These are phyloP conservation scores for Dendrolimus houi DNA, from an alignment of 2,888 invertebrate species.

Conservation along the genomic window DNA sequence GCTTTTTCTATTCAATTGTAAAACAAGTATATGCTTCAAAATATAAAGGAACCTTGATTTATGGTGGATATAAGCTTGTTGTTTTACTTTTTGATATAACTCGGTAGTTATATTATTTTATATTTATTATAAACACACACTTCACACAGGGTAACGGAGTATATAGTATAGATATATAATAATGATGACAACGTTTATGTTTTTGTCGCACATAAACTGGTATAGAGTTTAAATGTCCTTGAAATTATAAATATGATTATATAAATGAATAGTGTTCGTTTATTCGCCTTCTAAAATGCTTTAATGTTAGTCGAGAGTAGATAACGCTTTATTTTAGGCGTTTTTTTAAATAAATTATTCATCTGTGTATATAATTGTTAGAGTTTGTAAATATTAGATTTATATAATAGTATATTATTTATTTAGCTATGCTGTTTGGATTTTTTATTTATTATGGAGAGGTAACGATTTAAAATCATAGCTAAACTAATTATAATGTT, in stretches of 20 bases:
- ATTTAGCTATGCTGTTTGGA: constrained; percentile 48
- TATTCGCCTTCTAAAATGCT: constrained; percentile 71
- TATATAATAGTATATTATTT: constrained; percentile 26
- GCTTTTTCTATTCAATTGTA: no score
- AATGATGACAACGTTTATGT: neutral
- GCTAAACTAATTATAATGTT: constrained; percentile 17
- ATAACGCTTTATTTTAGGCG: constrained; percentile 30
- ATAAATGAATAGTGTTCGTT: constrained; percentile 47
- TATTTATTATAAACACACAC: neutral
- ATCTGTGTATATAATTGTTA: constrained; percentile 72
- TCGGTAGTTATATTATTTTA: no score
- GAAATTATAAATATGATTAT: neutral
- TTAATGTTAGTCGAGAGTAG: constrained; percentile 62
- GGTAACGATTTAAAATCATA: constrained; percentile 29
- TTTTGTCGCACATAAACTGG: neutral
- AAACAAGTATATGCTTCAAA: no score
- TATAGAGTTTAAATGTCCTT: constrained; percentile 17
- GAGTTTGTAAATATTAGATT: constrained; percentile 63
- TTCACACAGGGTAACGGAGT: constrained; percentile 5
- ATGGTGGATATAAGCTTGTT: no score
- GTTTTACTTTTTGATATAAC: no score
- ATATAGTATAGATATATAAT: neutral
- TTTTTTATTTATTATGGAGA: constrained; percentile 34
- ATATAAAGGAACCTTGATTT: no score
- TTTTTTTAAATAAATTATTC: constrained; percentile 43